phyloP scores from a whole-genome alignment of 2,113 vertebrate species.

The Suricata suricatta region DNA sequence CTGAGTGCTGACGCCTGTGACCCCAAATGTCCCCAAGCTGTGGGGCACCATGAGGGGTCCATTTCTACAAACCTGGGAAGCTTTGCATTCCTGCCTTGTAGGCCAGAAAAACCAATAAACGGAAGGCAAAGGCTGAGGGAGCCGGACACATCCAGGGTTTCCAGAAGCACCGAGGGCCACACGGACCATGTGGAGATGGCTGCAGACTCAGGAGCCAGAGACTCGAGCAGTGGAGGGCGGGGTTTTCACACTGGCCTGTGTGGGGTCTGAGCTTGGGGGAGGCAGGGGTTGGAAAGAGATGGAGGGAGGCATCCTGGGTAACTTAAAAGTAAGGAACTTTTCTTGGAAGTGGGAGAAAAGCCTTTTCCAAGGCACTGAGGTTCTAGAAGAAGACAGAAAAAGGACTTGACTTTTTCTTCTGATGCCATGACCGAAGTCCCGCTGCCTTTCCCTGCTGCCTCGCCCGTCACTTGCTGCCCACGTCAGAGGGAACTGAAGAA shows the following conservation, averaged over 20 bases:
- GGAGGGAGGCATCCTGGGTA: neutral
- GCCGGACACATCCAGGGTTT: neutral
- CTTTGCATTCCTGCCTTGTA: neutral
- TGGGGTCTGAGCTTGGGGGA: neutral
- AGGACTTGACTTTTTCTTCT: neutral
- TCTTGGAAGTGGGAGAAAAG: neutral
- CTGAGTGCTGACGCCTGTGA: neutral
- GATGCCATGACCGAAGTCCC: neutral
- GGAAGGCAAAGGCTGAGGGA: neutral
- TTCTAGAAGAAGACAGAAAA: neutral
- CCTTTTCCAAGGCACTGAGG: neutral
- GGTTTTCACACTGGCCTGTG: neutral
- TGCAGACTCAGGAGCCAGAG: neutral
- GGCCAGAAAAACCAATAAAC: neutral
- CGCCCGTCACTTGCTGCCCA: neutral
- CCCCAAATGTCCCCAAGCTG: neutral
- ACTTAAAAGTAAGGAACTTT: neutral
- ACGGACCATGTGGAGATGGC: accelerated
- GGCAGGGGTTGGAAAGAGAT: neutral
- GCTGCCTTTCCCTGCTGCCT: neutral
- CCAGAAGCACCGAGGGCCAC: neutral
- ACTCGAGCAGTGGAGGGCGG: accelerated
- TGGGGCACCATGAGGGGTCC: neutral
- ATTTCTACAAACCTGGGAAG: neutral
- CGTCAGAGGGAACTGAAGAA: neutral